Base-by-base conservation (phyloP, 2,113 vertebrate species). In the Spheniscus mendiculus region DNA sequence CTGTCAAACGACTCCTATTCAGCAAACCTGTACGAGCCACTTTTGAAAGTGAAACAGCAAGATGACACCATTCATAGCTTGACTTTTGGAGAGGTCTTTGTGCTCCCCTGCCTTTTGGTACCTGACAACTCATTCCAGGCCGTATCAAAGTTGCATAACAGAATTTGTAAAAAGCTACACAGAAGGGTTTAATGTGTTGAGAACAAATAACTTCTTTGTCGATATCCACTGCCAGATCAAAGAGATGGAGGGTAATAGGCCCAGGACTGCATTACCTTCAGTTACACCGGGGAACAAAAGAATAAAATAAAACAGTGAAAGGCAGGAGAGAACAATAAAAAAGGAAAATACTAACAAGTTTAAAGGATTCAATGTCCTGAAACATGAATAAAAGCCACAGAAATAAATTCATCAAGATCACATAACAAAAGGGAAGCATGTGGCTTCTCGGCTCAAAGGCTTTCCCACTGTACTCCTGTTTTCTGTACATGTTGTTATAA, bases 121-220 rank as follows among this genome's bases (percentile, higher is more conserved):
- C 81, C 95, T 93, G 94, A 91, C 94, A 93, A 86, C 89, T 93
- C 8, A 0, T 96, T 96, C 85, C 96, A 85, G 91, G 62, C 67
- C 42, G 9, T 96, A 97, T 96, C 95, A 94, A 95, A 96, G 93
- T 97, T 96, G 94, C 95, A 74, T 92, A 97, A 97, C 96, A 97
- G 89, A 96, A 96, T 97, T 95, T 91, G 93, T 96, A 91, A 93
- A 95, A 95, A 94, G 87, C 93, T 71, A 62, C 70, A 80, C 89
- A 83, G 91, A 96, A 90, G 84, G 84, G 71, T 74, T 96, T 96
- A 96, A 96, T 97, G 95, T 95, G 89, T 96, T 88, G 94, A 95
- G 96, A 97, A 97, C 97, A 97, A 97, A 93, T 96, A 96, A 95
- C 87, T 94, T 95, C 94, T 97, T 96, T 97, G 93, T 97, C 95